Percentiles rank a stretch among this genome's conserved stretches.
phyloP scores from a whole-genome alignment of 2,113 vertebrate species.

The Bothrops jararaca region DNA sequence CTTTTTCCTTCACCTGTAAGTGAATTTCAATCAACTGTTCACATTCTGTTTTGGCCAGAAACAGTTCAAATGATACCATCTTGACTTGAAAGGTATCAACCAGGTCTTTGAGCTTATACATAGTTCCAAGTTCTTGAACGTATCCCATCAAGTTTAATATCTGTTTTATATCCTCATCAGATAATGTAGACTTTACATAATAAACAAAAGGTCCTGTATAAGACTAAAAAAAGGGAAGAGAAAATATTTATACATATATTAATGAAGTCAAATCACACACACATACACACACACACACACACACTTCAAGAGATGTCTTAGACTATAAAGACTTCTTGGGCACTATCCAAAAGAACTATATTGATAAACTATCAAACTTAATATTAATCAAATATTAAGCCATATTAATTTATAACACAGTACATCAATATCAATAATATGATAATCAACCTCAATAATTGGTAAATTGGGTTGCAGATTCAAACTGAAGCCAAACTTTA shows the following conservation, averaged over 20 bases:
- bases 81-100: conserved; percentile 75
- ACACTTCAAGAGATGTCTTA: background rate
- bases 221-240: conserved; percentile 73
- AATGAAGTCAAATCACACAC: background rate
- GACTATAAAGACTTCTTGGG: background rate
- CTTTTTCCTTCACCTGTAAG: conserved; percentile 86
- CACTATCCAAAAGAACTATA: background rate
- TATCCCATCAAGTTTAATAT: conserved; percentile 92
- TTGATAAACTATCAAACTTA: background rate
- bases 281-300: too few relatives aligned
- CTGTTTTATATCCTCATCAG: conserved; percentile 83
- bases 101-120: conserved; percentile 82
- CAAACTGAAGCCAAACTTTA: conserved; percentile 33
- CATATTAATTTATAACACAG: background rate
- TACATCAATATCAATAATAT: background rate
- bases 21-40: conserved; percentile 90
- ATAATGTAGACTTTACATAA: conserved; percentile 86
- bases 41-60: conserved; percentile 91
- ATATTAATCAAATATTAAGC: background rate
- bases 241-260: conserved; percentile 47
- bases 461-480: conserved; percentile 45
- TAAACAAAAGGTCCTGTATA: conserved; percentile 98
- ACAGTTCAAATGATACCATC: conserved; percentile 90
- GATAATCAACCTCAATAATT: conserved; percentile 33
- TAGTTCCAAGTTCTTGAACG: conserved; percentile 81